Base-by-base conservation (phyloP, 2,888 invertebrate genomes). In the Dicycla oo region DNA sequence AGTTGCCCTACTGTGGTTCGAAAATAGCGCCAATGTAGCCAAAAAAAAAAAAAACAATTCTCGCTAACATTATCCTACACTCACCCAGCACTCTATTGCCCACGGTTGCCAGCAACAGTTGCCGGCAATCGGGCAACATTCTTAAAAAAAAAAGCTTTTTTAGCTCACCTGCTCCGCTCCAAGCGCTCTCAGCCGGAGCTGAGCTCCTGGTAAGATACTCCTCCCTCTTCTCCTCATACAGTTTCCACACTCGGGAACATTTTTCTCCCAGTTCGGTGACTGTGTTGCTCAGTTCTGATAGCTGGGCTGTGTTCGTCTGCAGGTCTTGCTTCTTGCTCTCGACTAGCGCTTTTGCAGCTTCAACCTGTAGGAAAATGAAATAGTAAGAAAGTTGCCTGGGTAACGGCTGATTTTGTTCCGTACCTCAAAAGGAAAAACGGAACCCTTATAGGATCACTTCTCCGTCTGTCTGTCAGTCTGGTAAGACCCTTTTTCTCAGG, bases 301-400 rank as follows among this genome's bases (percentile, higher is more conserved):
- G 95, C 87, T 98, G 98, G 4, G 97, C 92, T 89, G 98, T 98
- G 91, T 98, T 98, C 66, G 97, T 97, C 86, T 98, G 98, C 71
- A 99, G 97, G 88, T 99, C 98, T 5, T 97, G 93, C 88, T 98
- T 97, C 94, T 98, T 98, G 43, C 97, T 96, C 77, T 98, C 97
- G 23, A 98, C 97, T 91, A 98, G 97, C n/a, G 97, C 96, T 86
- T 97, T 97, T 30, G 98, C 97, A 70, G 98, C 98, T 81, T 97
- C 97, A 63, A 98, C 97, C 96, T 34, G 4, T 34, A 34, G 34
- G 34, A 34, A 34, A 34, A 34, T 34, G 6, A 34, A 34, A 34
- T 34, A 34, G 6, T 34, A 34, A 34, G 34, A 34, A 34, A 34
- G 34, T 34, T 34, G 34, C 34, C 4, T 6, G 34, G 34, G 34